Conservation (phyloP, 2,113 vertebrate species). For the Andinoacara biseriatus region DNA sequence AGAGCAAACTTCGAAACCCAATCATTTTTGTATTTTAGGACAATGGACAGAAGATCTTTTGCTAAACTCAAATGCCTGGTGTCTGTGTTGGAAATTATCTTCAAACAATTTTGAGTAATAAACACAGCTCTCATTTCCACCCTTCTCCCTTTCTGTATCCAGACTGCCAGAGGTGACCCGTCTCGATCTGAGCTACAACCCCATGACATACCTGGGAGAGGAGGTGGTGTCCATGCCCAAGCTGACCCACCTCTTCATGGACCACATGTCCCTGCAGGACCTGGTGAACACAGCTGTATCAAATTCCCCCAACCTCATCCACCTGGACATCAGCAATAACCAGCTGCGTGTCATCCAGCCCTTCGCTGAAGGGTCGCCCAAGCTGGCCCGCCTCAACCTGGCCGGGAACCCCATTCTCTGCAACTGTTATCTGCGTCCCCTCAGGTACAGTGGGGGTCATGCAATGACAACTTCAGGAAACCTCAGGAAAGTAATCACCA, state of each 20-base stretch:
- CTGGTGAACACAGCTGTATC: constrained; percentile 83
- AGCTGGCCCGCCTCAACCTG: constrained; percentile 82
- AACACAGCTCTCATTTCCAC: background rate
- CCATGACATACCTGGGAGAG: constrained; percentile 88
- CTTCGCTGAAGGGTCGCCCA: constrained; percentile 75
- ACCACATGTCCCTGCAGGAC: constrained; percentile 90
- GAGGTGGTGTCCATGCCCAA: constrained; percentile 87
- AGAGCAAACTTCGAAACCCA: background rate
- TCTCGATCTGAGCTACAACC: constrained; percentile 91
- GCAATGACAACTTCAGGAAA: background rate
- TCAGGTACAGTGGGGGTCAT: constrained; percentile 65
- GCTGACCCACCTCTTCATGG: constrained; percentile 87
- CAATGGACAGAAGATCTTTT: background rate
- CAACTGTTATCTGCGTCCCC: constrained; percentile 87
- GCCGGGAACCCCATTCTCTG: constrained; percentile 89
- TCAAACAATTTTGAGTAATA: background rate
- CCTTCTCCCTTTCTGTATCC: background rate
- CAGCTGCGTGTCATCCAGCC: constrained; percentile 87
- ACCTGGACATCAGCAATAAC: constrained; percentile 88
- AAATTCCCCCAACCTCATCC: constrained; percentile 81
- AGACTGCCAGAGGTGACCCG: constrained; percentile 81
- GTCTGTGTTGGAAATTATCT: background rate
- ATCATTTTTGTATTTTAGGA: background rate
- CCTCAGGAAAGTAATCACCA: background rate
- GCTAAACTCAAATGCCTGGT: background rate